Percentiles rank a stretch among this genome's conserved stretches.
Conservation (phyloP, 2,797 vertebrate genomes). For the Pelochelys cantorii region DNA sequence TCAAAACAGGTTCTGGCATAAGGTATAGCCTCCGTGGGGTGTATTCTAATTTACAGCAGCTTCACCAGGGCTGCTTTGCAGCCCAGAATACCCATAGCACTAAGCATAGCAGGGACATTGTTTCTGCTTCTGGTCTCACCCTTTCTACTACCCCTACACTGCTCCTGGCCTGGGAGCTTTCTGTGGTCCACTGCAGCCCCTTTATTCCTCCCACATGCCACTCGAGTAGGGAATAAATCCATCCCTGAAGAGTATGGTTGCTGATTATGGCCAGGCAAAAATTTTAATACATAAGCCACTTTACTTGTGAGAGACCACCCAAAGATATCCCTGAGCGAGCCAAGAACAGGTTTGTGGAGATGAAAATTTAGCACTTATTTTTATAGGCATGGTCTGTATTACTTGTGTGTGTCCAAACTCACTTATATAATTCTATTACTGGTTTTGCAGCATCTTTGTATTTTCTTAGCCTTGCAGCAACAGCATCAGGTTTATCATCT, state of each 20-base stretch:
- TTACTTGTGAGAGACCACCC: not conserved
- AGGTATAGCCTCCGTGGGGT: not conserved
- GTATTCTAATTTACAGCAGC: not conserved
- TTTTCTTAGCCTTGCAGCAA: conserved; percentile 89
- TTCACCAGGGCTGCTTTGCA: not conserved
- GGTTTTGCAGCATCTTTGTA: conserved; percentile 97
- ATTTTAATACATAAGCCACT: not conserved
- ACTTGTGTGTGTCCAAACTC: conserved; percentile 54
- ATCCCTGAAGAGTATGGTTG: not conserved
- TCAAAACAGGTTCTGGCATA: not conserved
- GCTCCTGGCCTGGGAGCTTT: not conserved
- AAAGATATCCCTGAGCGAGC: not conserved
- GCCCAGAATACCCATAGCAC: not conserved
- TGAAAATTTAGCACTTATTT: not conserved
- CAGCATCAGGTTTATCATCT: conserved; percentile 92
- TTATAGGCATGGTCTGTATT: accelerated
- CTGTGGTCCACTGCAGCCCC: not conserved
- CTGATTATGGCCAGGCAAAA: not conserved
- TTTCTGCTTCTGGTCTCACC: not conserved
- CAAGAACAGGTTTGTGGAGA: not conserved
- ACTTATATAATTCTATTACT: conserved; percentile 95
- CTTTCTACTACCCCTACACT: not conserved
- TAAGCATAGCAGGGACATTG: not conserved
- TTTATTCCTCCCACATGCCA: not conserved
- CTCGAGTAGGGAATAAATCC: not conserved